Evolutionary conservation across 2,113 vertebrate species (phyloP), one percentile per base, ranked within the genome.

Genomic region (Tragelaphus strepsiceros): DNA sequence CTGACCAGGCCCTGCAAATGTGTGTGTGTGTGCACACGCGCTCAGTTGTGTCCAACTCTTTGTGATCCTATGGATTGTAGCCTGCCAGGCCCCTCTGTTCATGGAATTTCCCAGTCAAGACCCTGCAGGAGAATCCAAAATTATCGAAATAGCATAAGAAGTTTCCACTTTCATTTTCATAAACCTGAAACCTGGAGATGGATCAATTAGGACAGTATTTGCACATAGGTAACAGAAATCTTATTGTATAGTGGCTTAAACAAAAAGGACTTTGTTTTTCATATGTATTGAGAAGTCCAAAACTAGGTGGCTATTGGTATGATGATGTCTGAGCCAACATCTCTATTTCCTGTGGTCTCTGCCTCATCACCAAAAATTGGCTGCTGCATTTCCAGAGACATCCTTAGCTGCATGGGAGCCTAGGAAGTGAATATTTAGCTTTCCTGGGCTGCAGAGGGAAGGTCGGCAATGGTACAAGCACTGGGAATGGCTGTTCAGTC

Each of bases 291-390:
- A 32, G 28, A 78, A 85, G 7, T 84, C 62, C 9, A 80, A 51
- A 92, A 62, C 59, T 49, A 67, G 21, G 13, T 21, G 53, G 21
- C 4, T 86, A 3, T 16, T 51, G 19, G 58, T 58, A 83, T 54
- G 35, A 59, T 58, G 78, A 64, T 19, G 0, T 49, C 56, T 53
- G 15, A 14, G 5, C 6, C 46, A 58, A 43, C 9, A 80, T n/a
- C n/a, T 94, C 74, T 90, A 39, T 19, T 78, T 90, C 56, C 46
- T 87, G 46, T 11, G 3, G 9, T 39, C 30, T 92, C 92, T 92
- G 58, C 46, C 39, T 96, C 81, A 62, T 85, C 81, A 92, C 71
- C n/a, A 56, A 26, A 83, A 49, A 92, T 92, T 80, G 77, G 80
- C 30, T 95, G 32, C 62, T 88, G 35, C 54, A 28, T 77, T 56